These are phyloP conservation scores for Leucania comma DNA, from an alignment of 2,888 invertebrate genomes.

Conservation along the genomic window DNA sequence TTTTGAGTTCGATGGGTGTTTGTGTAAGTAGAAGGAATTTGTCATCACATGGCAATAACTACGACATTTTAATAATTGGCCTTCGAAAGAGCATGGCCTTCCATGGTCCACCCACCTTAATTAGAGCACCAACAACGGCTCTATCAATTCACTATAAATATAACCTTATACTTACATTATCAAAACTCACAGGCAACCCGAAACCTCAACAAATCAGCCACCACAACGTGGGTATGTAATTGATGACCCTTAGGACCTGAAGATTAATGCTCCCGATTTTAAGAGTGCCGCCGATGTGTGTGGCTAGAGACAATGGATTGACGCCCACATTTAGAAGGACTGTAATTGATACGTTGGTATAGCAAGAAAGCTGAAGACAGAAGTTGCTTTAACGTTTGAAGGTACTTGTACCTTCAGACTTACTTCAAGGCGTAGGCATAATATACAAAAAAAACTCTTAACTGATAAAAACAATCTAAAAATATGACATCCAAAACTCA, in stretches of 20 bases:
- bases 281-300: slow-evolving; percentile 67
- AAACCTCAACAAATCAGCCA: slow-evolving; percentile 14
- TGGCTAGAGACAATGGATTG: slow-evolving; percentile 70
- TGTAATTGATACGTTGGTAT: slow-evolving; percentile 68
- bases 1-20: too few species aligned
- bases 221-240: slow-evolving; percentile 61
- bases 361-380: not conserved
- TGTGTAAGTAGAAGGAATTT: too few species aligned
- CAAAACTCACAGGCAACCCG: not conserved
- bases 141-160: not conserved
- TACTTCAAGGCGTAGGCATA: too few species aligned
- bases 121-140: too few species aligned
- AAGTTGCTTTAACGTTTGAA: not conserved
- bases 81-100: too few species aligned
- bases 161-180: not conserved
- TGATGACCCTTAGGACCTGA: slow-evolving; percentile 68
- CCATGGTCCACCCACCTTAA: too few species aligned
- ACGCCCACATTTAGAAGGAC: slow-evolving; percentile 58
- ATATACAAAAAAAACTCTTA: too few species aligned
- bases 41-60: too few species aligned
- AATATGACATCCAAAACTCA: too few species aligned
- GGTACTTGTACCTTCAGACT: not conserved
- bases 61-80: too few species aligned
- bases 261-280: slow-evolving; percentile 75
- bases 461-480: too few species aligned